phyloP scores from a whole-genome alignment of 2,113 vertebrate species.

The Petrocephalus zakoni region DNA sequence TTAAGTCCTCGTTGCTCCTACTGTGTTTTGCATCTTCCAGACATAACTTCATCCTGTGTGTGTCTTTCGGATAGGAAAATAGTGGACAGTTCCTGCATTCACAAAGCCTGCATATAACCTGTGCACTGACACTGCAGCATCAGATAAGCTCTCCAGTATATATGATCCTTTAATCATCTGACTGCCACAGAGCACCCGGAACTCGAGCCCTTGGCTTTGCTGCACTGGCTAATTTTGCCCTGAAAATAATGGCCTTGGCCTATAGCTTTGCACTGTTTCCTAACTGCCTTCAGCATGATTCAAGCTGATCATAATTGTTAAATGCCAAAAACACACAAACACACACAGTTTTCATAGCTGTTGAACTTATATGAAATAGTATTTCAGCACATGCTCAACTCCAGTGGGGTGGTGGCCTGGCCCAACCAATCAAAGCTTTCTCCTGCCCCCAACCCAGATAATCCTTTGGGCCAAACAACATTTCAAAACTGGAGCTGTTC shows the following conservation, averaged over 20 bases:
- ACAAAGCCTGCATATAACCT: background rate
- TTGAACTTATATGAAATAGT: background rate
- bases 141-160: background rate
- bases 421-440: background rate
- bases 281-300: background rate
- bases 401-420: background rate
- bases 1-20: background rate
- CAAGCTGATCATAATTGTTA: too few relatives aligned
- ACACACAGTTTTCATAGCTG: background rate
- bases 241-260: background rate
- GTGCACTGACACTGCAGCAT: background rate
- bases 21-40: background rate
- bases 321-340: background rate
- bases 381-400: background rate
- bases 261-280: background rate
- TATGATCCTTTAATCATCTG: background rate
- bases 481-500: background rate
- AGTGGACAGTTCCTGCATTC: background rate
- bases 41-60: background rate
- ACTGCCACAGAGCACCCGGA: background rate
- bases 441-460: background rate
- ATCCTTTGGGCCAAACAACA: background rate
- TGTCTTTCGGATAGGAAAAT: background rate
- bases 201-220: background rate
- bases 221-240: background rate